These are phyloP conservation scores for Pantherophis vulpinus DNA, from an alignment of 2,797 vertebrate species.

Conservation along the genomic window DNA sequence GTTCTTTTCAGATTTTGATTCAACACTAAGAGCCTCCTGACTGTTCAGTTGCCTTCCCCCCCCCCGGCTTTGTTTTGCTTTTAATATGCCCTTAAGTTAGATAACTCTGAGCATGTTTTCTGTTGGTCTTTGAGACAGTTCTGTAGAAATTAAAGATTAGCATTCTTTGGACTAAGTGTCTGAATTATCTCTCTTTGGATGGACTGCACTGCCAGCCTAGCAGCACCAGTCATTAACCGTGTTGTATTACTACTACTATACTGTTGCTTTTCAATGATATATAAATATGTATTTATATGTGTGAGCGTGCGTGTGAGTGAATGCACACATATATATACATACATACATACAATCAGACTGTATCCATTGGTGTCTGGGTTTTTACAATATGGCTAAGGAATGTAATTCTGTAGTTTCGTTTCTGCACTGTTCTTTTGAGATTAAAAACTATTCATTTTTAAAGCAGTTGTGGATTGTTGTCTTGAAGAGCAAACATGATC, in stretches of 20 bases:
- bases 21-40: slow-evolving; percentile 31
- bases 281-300: background rate
- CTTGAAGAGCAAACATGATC: background rate
- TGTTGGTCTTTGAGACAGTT: slow-evolving; percentile 22
- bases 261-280: slow-evolving; percentile 54
- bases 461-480: background rate
- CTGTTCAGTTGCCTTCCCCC: background rate
- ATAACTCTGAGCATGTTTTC: slow-evolving; percentile 44
- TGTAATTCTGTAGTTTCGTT: slow-evolving; percentile 57
- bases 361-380: slow-evolving; percentile 45
- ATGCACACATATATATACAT: slow-evolving; percentile 7
- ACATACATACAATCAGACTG: slow-evolving; percentile 17
- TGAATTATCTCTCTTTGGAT: slow-evolving; percentile 31
- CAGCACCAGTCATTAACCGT: slow-evolving; percentile 38
- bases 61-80: background rate
- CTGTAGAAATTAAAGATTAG: slow-evolving; percentile 42
- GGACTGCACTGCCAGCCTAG: slow-evolving; percentile 43
- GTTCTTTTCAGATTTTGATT: slow-evolving; percentile 34
- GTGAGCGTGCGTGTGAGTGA: background rate
- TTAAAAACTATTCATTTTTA: slow-evolving; percentile 67
- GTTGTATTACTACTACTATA: slow-evolving; percentile 51
- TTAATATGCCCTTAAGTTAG: background rate
- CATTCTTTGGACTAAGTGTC: slow-evolving; percentile 20
- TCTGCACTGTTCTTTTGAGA: slow-evolving; percentile 65
- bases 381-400: slow-evolving; percentile 43